Percentiles rank a stretch among this genome's conserved stretches.
Conservation (phyloP, 2,888 invertebrate species). For the Nymphalis c-album region DNA sequence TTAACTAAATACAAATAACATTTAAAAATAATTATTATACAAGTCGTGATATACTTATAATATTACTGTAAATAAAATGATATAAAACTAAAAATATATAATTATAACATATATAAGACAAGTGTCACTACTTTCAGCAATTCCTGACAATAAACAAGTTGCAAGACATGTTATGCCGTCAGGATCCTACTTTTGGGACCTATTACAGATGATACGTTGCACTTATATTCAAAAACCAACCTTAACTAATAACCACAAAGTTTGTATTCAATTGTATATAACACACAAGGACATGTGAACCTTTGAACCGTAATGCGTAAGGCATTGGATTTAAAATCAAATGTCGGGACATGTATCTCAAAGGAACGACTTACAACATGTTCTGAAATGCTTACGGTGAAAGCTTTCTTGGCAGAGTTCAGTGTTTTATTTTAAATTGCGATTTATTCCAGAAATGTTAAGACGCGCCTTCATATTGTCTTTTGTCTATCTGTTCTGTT, state of each 20-base stretch:
- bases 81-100: too few species aligned
- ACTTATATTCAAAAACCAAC: slow-evolving; percentile 37
- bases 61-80: too few species aligned
- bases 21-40: too few species aligned
- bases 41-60: too few species aligned
- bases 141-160: slow-evolving; percentile 64
- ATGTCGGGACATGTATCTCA: slow-evolving; percentile 50
- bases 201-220: slow-evolving; percentile 46
- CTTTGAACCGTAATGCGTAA: slow-evolving; percentile 11
- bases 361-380: slow-evolving; percentile 72
- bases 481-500: slow-evolving; percentile 26
- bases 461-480: slow-evolving; percentile 34
- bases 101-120: too few species aligned
- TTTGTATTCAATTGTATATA: background rate
- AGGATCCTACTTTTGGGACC: slow-evolving; percentile 56
- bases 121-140: slow-evolving; percentile 48
- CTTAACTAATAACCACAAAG: slow-evolving; percentile 34
- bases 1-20: too few species aligned
- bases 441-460: slow-evolving; percentile 56
- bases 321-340: slow-evolving; percentile 46
- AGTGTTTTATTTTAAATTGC: slow-evolving; percentile 70
- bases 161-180: slow-evolving; percentile 55
- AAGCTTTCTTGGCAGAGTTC: slow-evolving; percentile 74
- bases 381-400: slow-evolving; percentile 69
- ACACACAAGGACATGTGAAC: background rate